phyloP scores from a whole-genome alignment of 2,888 invertebrate genomes.

The Rhingia campestris region DNA sequence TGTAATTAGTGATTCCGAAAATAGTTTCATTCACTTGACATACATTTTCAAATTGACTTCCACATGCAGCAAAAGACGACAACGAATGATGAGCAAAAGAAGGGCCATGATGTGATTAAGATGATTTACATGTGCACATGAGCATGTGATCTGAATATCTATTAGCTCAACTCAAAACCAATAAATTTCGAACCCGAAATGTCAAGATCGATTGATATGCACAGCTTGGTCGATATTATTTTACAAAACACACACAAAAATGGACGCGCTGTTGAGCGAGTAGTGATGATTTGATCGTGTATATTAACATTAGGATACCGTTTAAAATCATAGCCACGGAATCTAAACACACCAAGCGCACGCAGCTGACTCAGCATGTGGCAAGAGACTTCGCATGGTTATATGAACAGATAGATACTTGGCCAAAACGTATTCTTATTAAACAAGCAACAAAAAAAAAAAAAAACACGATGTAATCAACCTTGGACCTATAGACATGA shows the following conservation, averaged over 20 bases:
- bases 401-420: not conserved
- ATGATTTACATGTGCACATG: not conserved
- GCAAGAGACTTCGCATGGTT: constrained; percentile 7
- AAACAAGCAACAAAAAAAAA: constrained; percentile 7
- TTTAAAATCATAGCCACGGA: constrained; percentile 66
- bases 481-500: constrained; percentile 60
- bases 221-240: constrained; percentile 56
- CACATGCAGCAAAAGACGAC: constrained; percentile 6
- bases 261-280: constrained; percentile 6
- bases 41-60: constrained; percentile 39
- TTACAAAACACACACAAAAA: constrained; percentile 44
- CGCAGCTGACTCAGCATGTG: constrained; percentile 49
- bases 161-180: constrained; percentile 60
- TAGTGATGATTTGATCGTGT: constrained; percentile 43
- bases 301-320: constrained; percentile 68
- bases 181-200: constrained; percentile 64
- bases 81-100: not conserved
- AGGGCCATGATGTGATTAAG: constrained; percentile 22
- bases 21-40: constrained; percentile 62
- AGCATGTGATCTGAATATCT: constrained; percentile 63
- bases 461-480: constrained; percentile 60
- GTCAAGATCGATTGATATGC: constrained; percentile 73
- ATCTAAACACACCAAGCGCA: constrained; percentile 28
- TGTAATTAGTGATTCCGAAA: constrained; percentile 61
- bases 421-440: constrained; percentile 56